phyloP scores from a whole-genome alignment of 2,888 invertebrate genomes.

The Tanytarsus gracilentus region DNA sequence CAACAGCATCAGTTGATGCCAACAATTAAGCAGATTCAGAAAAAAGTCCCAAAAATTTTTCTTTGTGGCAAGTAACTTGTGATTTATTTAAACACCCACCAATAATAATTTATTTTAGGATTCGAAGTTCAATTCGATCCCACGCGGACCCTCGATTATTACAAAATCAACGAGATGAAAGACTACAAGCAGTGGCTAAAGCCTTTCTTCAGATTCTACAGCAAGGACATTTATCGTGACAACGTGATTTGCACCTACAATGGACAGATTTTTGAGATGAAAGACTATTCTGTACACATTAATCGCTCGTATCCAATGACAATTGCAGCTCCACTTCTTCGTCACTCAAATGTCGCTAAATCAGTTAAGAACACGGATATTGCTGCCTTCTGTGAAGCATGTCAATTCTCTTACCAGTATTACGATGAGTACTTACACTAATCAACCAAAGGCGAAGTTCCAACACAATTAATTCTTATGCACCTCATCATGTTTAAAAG shows the following conservation, averaged over 20 bases:
- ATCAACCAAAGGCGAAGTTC: too few species aligned
- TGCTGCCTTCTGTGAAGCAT: not conserved
- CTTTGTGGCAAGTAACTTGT: not conserved
- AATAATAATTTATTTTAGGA: not conserved
- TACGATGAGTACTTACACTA: not conserved
- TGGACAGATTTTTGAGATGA: not conserved
- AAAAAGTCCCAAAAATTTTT: not conserved
- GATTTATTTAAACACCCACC: not conserved
- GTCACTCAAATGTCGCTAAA: not conserved
- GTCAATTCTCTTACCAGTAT: not conserved
- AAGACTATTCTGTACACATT: not conserved
- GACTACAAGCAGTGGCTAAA: not conserved
- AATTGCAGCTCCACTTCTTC: not conserved
- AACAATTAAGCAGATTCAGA: not conserved
- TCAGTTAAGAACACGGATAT: not conserved
- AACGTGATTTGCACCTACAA: not conserved
- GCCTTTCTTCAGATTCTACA: constrained; percentile 12
- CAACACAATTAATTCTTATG: too few species aligned
- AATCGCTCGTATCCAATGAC: not conserved
- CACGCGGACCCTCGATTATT: not conserved
- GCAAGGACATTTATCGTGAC: not conserved
- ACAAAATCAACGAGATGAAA: not conserved
- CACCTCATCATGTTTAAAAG: too few species aligned
- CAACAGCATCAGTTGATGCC: not conserved
- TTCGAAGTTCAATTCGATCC: constrained; percentile 5